Evolutionary conservation across 1,140 invertebrate genomes (phyloP).

Genomic region (Periplaneta americana): DNA sequence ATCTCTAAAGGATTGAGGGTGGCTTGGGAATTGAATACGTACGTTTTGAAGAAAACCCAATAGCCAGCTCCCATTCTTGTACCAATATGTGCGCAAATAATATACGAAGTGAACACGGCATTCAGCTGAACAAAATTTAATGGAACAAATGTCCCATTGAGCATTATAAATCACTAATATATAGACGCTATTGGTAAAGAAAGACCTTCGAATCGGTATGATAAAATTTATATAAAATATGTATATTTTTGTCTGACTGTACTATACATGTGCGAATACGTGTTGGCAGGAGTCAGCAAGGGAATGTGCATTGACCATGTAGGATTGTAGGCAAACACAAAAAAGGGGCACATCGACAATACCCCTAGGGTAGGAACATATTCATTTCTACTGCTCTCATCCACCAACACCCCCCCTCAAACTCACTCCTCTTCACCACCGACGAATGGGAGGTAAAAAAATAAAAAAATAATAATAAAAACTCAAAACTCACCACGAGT

Average conservation of each 20-base stretch:
- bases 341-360: background rate
- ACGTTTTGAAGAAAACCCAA: no score
- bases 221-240: background rate
- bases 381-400: background rate
- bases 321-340: background rate
- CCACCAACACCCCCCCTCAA: background rate
- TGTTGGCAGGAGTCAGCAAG: background rate
- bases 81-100: no score
- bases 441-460: background rate
- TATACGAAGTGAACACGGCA: no score
- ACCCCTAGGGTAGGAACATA: background rate
- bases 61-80: no score
- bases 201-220: background rate
- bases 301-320: background rate
- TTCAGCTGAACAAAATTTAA: background rate
- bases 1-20: no score
- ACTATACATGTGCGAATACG: background rate
- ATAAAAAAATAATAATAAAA: background rate
- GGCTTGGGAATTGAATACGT: no score
- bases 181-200: background rate
- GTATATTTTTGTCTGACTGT: background rate
- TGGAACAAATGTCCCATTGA: background rate
- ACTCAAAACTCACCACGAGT: background rate
- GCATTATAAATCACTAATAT: background rate
- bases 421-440: background rate